Conservation (phyloP, 2,113 vertebrate species). For the Megalops atlanticus region DNA sequence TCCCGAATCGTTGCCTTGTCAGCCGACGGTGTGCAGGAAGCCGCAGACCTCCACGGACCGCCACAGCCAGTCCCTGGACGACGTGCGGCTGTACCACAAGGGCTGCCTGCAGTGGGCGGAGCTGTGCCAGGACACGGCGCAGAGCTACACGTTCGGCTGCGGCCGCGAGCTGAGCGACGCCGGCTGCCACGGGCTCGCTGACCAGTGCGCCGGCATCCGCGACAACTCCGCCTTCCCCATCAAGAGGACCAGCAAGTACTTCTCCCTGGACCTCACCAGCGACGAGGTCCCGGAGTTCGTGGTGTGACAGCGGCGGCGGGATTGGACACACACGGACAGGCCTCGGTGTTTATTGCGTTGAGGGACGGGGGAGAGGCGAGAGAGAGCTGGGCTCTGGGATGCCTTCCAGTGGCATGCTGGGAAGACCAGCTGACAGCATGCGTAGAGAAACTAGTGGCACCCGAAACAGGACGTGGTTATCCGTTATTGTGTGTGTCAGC, state of each 20-base stretch:
- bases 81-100: conserved; percentile 92
- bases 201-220: conserved; percentile 83
- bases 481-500: neutral
- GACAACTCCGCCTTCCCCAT: conserved; percentile 80
- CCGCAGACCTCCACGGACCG: conserved; percentile 88
- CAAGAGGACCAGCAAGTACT: conserved; percentile 98
- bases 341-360: neutral
- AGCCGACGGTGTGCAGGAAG: conserved; percentile 81
- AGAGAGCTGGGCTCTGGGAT: neutral
- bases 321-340: neutral
- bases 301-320: conserved; percentile 73
- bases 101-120: conserved; percentile 87
- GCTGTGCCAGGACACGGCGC: conserved; percentile 93
- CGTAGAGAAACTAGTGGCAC: conserved; percentile 31
- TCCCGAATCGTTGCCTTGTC: neutral
- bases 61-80: conserved; percentile 95
- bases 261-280: conserved; percentile 90
- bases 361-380: conserved; percentile 2
- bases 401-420: conserved; percentile 23
- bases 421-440: conserved; percentile 22
- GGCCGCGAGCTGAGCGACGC: conserved; percentile 82
- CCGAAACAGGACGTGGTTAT: conserved; percentile 22
- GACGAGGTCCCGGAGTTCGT: conserved; percentile 96
- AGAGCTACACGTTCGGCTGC: conserved; percentile 97
- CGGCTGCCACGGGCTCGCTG: conserved; percentile 82